Conservation (phyloP, 2,888 invertebrate genomes). For the Bombylius major region DNA sequence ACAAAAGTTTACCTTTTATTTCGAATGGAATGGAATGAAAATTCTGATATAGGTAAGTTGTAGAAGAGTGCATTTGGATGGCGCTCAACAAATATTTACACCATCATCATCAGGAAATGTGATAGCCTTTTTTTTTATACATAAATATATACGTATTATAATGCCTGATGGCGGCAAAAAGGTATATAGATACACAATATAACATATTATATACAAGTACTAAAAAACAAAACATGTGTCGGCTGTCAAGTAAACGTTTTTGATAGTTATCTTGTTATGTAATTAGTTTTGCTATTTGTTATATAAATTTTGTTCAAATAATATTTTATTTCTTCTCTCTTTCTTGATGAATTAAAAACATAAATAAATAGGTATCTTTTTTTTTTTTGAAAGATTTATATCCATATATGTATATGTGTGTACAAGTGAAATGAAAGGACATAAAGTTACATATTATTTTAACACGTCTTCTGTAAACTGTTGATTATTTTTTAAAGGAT, state of each 20-base stretch:
- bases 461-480: no score
- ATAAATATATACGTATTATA: no score
- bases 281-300: conserved; percentile 7
- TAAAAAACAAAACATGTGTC: conserved; percentile 1
- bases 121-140: no score
- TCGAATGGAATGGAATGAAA: no score
- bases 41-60: no score
- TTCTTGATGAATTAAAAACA: background rate
- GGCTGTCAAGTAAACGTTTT: background rate
- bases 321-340: background rate
- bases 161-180: no score
- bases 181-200: background rate
- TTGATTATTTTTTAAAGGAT: no score
- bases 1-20: no score
- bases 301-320: background rate
- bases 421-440: no score
- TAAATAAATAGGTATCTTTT: background rate
- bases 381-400: conserved; percentile 2
- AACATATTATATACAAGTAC: background rate
- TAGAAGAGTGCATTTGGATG: background rate
- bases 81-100: conserved; percentile 5
- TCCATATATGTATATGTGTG: background rate
- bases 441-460: no score
- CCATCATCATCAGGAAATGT: background rate
- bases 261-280: conserved; percentile 5